A percentile compares a stretch with the other conserved stretches of the same genome.
Evolutionary conservation across 2,797 vertebrate genomes (phyloP).

Genomic region (Gouania willdenowi): DNA sequence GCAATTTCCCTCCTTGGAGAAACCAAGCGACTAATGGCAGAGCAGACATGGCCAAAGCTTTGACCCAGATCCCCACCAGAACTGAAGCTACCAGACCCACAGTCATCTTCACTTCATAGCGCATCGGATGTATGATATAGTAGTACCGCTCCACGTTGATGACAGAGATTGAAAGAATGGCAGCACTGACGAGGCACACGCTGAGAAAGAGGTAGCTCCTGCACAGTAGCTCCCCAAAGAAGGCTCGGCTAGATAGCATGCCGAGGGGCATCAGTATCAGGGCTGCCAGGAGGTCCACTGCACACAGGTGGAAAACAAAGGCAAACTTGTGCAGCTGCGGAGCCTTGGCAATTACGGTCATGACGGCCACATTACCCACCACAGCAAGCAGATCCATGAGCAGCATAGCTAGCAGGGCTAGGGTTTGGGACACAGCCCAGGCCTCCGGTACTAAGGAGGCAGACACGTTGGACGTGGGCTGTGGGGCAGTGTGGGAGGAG

Average conservation of each 20-base stretch:
- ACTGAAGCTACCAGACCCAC: slow-evolving; percentile 88
- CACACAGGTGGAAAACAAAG: slow-evolving; percentile 97
- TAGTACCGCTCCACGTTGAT: slow-evolving; percentile 98
- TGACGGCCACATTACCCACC: slow-evolving; percentile 90
- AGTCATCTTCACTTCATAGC: slow-evolving; percentile 97
- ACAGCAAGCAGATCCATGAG: slow-evolving; percentile 92
- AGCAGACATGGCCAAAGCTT: slow-evolving; percentile 90
- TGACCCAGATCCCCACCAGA: slow-evolving; percentile 92
- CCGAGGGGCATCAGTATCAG: slow-evolving; percentile 95
- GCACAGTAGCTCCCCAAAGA: slow-evolving; percentile 89
- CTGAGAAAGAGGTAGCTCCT: slow-evolving; percentile 94
- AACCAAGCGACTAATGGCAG: slow-evolving; percentile 89
- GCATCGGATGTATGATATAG: slow-evolving; percentile 96
- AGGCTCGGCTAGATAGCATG: slow-evolving; percentile 87
- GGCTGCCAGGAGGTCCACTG: slow-evolving; percentile 95
- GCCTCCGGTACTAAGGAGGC: slow-evolving; percentile 70
- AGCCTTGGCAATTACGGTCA: slow-evolving; percentile 93
- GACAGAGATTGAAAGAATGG: slow-evolving; percentile 95
- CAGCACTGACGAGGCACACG: slow-evolving; percentile 91
- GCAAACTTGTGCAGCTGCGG: slow-evolving; percentile 95
- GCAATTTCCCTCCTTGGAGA: slow-evolving; percentile 74
- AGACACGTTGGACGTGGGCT: slow-evolving; percentile 75
- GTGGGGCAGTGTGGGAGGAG: slow-evolving; percentile 70
- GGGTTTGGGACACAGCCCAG: slow-evolving; percentile 80
- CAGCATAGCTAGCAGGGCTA: slow-evolving; percentile 93